Evolutionary conservation across 2,888 invertebrate species (phyloP).

Genomic region (Chesias legatella): DNA sequence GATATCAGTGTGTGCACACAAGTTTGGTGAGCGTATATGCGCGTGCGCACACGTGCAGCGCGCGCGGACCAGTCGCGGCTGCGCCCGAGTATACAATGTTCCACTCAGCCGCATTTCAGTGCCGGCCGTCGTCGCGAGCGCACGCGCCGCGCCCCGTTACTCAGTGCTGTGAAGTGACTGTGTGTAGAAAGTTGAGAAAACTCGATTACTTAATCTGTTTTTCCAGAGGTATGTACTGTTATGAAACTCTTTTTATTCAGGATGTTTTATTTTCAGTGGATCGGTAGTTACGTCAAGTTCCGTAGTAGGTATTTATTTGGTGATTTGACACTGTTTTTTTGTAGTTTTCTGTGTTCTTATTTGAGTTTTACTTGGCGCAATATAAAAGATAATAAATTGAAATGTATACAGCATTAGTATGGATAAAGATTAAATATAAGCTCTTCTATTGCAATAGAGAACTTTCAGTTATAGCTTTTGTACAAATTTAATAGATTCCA

Average conservation of each 20-base stretch:
- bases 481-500: too few species aligned
- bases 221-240: constrained; percentile 27
- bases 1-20: constrained; percentile 41
- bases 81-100: constrained; percentile 66
- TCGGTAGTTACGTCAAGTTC: neutral
- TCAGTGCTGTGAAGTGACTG: constrained; percentile 48
- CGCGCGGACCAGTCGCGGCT: constrained; percentile 46
- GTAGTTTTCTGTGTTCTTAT: neutral
- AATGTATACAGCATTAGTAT: too few species aligned
- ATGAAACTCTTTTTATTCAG: constrained; percentile 26
- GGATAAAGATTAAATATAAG: too few species aligned
- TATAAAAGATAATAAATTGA: too few species aligned
- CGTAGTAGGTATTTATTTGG: neutral
- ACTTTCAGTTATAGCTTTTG: too few species aligned
- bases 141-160: constrained; percentile 42
- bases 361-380: neutral
- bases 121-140: constrained; percentile 43
- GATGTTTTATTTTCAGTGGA: constrained; percentile 14
- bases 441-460: too few species aligned
- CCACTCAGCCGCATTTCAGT: constrained; percentile 78
- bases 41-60: constrained; percentile 28
- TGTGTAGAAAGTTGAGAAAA: constrained; percentile 33
- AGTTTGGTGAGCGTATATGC: constrained; percentile 36
- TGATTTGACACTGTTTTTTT: neutral
- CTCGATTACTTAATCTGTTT: constrained; percentile 30